A percentile compares a stretch with the other conserved stretches of the same genome.
Evolutionary conservation across 2,888 invertebrate genomes (phyloP).

Genomic region (Melanotus villosus): DNA sequence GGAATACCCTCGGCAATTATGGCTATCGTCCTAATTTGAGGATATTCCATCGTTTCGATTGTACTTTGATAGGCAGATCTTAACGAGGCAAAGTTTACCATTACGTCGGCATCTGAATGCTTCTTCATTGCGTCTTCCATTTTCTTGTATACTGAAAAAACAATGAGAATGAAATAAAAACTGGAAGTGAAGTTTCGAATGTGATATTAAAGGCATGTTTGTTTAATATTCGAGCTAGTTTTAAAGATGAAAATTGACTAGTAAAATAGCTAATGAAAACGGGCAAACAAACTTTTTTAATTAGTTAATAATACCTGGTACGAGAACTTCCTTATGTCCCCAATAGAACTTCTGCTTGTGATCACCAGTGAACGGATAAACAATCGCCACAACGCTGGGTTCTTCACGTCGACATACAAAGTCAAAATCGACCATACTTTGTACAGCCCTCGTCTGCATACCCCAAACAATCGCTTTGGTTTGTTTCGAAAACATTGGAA

Average conservation of each 20-base stretch:
- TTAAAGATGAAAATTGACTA: too few relatives aligned
- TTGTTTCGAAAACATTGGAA: constrained; percentile 81
- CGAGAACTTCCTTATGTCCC: constrained; percentile 96
- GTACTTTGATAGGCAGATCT: constrained; percentile 98
- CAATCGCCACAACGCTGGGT: constrained; percentile 95
- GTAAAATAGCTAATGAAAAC: too few relatives aligned
- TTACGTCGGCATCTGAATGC: constrained; percentile 94
- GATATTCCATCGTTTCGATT: constrained; percentile 92
- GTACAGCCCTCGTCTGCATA: constrained; percentile 98
- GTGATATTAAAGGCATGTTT: too few relatives aligned
- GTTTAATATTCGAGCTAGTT: too few relatives aligned
- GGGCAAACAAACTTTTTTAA: too few relatives aligned
- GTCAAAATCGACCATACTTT: constrained; percentile 97
- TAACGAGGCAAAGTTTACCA: constrained; percentile 98
- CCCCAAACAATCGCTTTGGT: constrained; percentile 99
- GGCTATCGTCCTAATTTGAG: constrained; percentile 95
- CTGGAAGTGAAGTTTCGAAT: too few relatives aligned
- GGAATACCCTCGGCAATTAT: constrained; percentile 99
- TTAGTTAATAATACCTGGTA: too few relatives aligned
- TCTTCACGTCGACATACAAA: constrained; percentile 91
- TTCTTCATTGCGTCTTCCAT: constrained; percentile 97
- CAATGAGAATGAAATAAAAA: too few relatives aligned
- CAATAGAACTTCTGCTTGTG: constrained; percentile 99
- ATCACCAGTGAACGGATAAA: constrained; percentile 98
- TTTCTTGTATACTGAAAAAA: constrained; percentile 84